Percentiles rank a stretch among this genome's conserved stretches.
Conservation (phyloP, 2,113 vertebrate species). For the Brachypteracias leptosomus region DNA sequence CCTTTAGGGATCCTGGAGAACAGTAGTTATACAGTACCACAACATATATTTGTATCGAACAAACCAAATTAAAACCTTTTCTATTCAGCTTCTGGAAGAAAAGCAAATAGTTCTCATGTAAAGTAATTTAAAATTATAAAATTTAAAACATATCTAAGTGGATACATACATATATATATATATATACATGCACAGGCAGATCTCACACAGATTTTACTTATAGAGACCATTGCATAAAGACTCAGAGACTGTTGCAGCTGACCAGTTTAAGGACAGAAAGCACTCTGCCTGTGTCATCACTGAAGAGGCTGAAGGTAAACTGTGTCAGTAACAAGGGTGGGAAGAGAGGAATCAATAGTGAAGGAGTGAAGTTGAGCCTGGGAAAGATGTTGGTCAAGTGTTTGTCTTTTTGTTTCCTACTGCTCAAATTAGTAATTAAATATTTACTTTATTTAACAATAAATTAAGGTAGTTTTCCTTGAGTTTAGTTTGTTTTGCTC, state of each 20-base stretch:
- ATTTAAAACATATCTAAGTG: not conserved
- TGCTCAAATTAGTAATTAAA: not conserved
- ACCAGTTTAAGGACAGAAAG: not conserved
- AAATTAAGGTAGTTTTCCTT: not conserved
- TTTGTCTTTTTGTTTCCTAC: not conserved
- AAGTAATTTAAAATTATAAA: not conserved
- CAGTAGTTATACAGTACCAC: not conserved
- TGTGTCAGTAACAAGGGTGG: accelerated
- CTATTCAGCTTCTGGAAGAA: not conserved
- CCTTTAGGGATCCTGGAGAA: not conserved
- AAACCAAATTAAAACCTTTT: not conserved
- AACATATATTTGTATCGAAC: not conserved
- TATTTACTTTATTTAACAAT: not conserved
- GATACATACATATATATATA: not conserved
- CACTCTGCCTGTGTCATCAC: accelerated
- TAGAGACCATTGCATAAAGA: not conserved
- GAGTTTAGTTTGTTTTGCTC: not conserved
- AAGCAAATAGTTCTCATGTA: not conserved
- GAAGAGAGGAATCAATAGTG: not conserved
- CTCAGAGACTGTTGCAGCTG: not conserved
- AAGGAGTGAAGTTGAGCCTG: not conserved
- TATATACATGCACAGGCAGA: not conserved
- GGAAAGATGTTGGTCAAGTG: not conserved
- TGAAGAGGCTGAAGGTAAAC: not conserved
- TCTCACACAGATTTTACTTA: not conserved